Base-by-base conservation (phyloP, 2,888 invertebrate species). In the Enchytraeus crypticus region DNA sequence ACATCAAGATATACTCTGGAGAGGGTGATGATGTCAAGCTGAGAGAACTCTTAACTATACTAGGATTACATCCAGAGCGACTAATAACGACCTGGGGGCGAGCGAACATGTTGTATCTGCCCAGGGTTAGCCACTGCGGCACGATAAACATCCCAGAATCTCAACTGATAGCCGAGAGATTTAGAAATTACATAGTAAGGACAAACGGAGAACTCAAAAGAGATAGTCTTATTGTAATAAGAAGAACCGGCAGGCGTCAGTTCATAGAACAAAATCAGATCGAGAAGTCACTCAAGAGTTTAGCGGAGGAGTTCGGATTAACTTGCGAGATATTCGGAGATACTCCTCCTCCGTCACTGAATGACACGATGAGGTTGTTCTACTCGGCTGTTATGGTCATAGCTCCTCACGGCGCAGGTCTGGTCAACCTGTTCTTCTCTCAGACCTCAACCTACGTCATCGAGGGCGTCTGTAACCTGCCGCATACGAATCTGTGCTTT, bases 401-500 rank as follows among this genome's bases (percentile, higher is more conserved):
- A 3, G 67, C 62, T 18, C 64, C 67, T 5, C 67, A 67, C 53
- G 67, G 67, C 2, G 67, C 67, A 0, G 67, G 67, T 5, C 38
- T 65, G 26, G 51, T 66, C 26, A 67, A 67, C 53, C 38, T 67
- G 11, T 34, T 67, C 23, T 66, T 60, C 51, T 43, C 51, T 21
- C 23, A 51, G 26, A 63, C 64, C 18, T 64, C 63, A 2, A 63
- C 64, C 3, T 57, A 54, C 30, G 61, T 67, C 5, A 47, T 67
- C 5, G 67, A 67, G 34, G 63, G 55, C 2, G 66, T 67, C 23
- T 67, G 67, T 51, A 66, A 66, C 54, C 66, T 57, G 14, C 67
- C 66, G 3, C 64, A 66, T 43, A 61, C 64, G 33, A 67, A 67
- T 55, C 59, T 67, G 63, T 67, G 66, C 49, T 67, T 54, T 51